A percentile compares a stretch with the other conserved stretches of the same genome.
phyloP scores from a whole-genome alignment of 2,797 vertebrate species.

The Mormyrus hasselquistii region DNA sequence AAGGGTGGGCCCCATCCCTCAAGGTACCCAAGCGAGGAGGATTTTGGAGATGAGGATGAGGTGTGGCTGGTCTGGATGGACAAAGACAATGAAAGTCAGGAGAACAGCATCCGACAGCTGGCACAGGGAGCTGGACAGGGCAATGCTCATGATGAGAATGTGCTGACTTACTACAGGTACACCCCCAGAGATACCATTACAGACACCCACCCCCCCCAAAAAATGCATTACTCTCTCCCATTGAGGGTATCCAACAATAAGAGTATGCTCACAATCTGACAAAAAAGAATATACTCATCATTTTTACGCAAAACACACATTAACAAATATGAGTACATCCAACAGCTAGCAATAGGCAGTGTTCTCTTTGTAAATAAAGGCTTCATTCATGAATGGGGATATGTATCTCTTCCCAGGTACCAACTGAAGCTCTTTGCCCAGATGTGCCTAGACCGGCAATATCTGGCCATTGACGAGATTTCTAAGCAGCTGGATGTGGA shows the following conservation, averaged over 20 bases:
- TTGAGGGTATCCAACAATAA: neutral
- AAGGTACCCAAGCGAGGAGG: slow-evolving; percentile 78
- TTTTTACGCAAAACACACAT: neutral
- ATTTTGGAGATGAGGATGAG: slow-evolving; percentile 85
- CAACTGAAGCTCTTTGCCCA: slow-evolving; percentile 94
- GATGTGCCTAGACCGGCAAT: slow-evolving; percentile 96
- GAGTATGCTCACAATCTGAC: neutral
- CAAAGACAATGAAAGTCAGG: slow-evolving; percentile 76
- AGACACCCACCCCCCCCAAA: no score
- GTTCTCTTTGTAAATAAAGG: neutral
- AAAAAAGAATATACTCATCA: neutral
- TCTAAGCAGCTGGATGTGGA: slow-evolving; percentile 93
- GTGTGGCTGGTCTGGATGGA: slow-evolving; percentile 94
- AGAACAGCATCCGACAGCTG: slow-evolving; percentile 87
- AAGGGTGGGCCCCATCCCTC: slow-evolving; percentile 70
- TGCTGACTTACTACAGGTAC: slow-evolving; percentile 86
- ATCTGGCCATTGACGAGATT: slow-evolving; percentile 93
- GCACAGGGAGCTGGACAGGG: slow-evolving; percentile 88
- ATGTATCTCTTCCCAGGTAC: slow-evolving; percentile 64
- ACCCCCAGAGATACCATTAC: neutral
- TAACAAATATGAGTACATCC: neutral
- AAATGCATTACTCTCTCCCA: neutral
- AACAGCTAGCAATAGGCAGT: neutral
- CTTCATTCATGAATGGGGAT: neutral
- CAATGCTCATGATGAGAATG: slow-evolving; percentile 85